Percentiles rank a stretch among this genome's conserved stretches.
These are phyloP conservation scores for Hydractinia echinata DNA, from an alignment of 30 jellyfish, hydroid and myxozoan species.

Conservation along the genomic window DNA sequence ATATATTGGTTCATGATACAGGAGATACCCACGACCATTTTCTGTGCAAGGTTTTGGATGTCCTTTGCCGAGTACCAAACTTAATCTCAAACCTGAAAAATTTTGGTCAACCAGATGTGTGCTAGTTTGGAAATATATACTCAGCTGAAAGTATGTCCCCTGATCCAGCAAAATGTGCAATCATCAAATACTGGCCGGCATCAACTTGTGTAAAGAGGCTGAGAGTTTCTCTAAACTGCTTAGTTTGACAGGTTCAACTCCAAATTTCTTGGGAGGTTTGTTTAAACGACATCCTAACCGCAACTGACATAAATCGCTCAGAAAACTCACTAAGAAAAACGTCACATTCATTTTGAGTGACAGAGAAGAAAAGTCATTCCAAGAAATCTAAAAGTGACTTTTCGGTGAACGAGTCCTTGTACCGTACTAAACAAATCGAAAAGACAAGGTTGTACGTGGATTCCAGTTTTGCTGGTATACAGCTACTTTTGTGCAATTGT, in stretches of 20 bases:
- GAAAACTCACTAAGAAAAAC: not conserved
- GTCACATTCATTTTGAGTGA: not conserved
- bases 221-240: not conserved
- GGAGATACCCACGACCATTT: not conserved
- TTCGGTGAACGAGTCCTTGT: not conserved
- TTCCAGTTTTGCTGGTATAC: not conserved
- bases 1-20: not conserved
- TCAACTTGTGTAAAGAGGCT: not conserved
- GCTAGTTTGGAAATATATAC: not conserved
- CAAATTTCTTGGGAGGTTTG: not conserved
- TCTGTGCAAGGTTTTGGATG: not conserved
- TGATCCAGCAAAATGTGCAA: not conserved
- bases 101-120: not conserved
- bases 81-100: not conserved
- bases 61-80: not conserved
- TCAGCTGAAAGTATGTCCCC: not conserved
- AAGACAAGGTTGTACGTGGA: not conserved
- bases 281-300: not conserved
- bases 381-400: not conserved
- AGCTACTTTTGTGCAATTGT: not conserved
- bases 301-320: not conserved
- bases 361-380: no score
- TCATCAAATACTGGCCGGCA: not conserved
- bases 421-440: not conserved
- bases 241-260: not conserved